phyloP scores from a whole-genome alignment of 2,797 vertebrate genomes.

The Danio albolineatus region DNA sequence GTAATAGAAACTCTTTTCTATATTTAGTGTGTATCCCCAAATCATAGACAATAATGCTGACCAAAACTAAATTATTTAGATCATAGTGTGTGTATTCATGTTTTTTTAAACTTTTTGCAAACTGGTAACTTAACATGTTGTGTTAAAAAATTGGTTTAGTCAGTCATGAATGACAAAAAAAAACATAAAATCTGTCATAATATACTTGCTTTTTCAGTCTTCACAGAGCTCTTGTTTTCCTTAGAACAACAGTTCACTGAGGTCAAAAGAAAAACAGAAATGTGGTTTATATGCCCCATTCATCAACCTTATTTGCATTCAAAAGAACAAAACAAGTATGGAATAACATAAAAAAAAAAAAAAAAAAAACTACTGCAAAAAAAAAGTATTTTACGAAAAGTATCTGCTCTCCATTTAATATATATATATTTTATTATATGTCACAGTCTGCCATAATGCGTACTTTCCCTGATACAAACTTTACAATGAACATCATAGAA shows the following conservation, averaged over 20 bases:
- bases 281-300: too few relatives aligned
- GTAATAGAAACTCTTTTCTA: conserved; percentile 13
- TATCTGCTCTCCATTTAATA: background rate
- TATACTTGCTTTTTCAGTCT: background rate
- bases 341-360: background rate
- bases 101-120: background rate
- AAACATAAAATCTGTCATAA: too few relatives aligned
- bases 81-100: background rate
- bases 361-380: background rate
- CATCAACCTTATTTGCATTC: background rate
- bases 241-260: background rate
- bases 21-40: conserved; percentile 23
- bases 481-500: conserved; percentile 52
- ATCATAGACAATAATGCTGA: conserved; percentile 46
- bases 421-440: too few relatives aligned
- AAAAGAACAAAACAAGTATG: background rate
- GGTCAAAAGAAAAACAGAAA: background rate
- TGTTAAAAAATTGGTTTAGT: background rate
- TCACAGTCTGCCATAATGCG: background rate
- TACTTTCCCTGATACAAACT: background rate
- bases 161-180: background rate
- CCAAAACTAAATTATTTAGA: background rate
- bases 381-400: background rate
- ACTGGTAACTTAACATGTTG: background rate
- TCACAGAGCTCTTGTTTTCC: background rate